These are phyloP conservation scores for Phrynocephalus versicolor DNA, from an alignment of 2,113 vertebrate species.

Conservation along the genomic window DNA sequence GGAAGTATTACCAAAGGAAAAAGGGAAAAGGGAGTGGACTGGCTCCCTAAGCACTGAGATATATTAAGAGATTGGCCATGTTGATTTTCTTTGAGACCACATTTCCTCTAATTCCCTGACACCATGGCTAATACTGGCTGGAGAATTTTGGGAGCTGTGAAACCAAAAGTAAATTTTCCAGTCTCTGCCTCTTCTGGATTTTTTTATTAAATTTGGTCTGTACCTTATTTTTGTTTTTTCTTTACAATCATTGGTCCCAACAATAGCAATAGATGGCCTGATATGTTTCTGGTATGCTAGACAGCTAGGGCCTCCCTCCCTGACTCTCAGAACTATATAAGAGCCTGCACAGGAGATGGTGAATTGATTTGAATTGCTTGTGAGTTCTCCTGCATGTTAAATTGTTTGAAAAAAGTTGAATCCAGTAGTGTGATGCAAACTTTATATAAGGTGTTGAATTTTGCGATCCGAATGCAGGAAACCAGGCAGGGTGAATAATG, in stretches of 20 bases:
- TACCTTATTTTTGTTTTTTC: background rate
- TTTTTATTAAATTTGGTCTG: background rate
- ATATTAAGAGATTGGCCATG: too few relatives aligned
- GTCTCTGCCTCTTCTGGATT: background rate
- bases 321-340: background rate
- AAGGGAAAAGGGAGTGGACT: too few relatives aligned
- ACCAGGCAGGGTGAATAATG: constrained; percentile 63
- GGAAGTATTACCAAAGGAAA: too few relatives aligned
- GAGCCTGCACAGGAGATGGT: background rate
- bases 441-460: constrained; percentile 57
- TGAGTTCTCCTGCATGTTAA: background rate
- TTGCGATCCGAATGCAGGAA: constrained; percentile 68
- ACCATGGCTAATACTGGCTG: background rate
- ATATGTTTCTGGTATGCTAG: background rate
- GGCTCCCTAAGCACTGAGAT: too few relatives aligned
- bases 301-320: background rate
- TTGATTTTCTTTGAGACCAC: too few relatives aligned
- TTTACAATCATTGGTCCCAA: background rate
- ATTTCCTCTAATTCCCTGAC: too few relatives aligned
- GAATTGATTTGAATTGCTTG: background rate
- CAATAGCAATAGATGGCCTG: background rate
- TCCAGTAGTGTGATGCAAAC: constrained; percentile 54
- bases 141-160: too few relatives aligned
- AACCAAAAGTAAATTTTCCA: background rate
- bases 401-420: constrained; percentile 62